Conservation (phyloP, 1,140 invertebrate genomes). For the Aphelenchoides besseyi region DNA sequence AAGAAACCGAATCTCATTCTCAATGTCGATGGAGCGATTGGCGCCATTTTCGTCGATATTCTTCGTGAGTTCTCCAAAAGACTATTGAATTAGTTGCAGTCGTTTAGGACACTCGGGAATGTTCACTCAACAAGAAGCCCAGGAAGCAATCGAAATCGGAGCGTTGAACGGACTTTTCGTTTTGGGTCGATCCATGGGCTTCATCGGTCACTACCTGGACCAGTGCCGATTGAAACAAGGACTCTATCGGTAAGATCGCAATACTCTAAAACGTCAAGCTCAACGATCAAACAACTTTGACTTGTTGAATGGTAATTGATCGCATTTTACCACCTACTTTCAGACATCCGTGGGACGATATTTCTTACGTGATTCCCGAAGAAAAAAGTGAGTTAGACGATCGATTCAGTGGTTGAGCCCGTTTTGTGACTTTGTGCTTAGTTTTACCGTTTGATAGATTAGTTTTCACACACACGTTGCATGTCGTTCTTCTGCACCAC, state of each 20-base stretch:
- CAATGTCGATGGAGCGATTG: conserved; percentile 97
- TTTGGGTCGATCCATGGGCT: conserved; percentile 92
- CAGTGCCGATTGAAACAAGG: conserved; percentile 98
- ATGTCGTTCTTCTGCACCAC: too few species aligned
- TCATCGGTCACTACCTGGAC: conserved; percentile 96
- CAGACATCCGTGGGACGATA: conserved; percentile 99
- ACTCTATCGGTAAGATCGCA: conserved; percentile 89
- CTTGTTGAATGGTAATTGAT: too few species aligned
- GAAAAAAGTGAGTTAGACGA: conserved; percentile 66
- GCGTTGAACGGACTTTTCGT: conserved; percentile 97
- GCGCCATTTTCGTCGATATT: conserved; percentile 92
- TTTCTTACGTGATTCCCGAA: conserved; percentile 92
- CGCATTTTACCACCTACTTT: too few species aligned
- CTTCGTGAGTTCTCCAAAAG: conserved; percentile 69
- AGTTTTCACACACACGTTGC: too few species aligned
- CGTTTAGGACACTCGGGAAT: conserved; percentile 75
- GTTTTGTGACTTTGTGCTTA: too few species aligned
- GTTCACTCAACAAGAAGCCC: conserved; percentile 92
- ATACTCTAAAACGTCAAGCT: too few species aligned
- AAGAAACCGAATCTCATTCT: conserved; percentile 99
- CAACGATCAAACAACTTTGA: too few species aligned
- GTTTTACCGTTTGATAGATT: too few species aligned
- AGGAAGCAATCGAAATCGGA: conserved; percentile 95
- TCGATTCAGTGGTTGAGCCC: too few species aligned
- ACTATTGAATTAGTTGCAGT: too few species aligned